Conservation (phyloP, 2,113 vertebrate genomes). For the Aphelocoma coerulescens region DNA sequence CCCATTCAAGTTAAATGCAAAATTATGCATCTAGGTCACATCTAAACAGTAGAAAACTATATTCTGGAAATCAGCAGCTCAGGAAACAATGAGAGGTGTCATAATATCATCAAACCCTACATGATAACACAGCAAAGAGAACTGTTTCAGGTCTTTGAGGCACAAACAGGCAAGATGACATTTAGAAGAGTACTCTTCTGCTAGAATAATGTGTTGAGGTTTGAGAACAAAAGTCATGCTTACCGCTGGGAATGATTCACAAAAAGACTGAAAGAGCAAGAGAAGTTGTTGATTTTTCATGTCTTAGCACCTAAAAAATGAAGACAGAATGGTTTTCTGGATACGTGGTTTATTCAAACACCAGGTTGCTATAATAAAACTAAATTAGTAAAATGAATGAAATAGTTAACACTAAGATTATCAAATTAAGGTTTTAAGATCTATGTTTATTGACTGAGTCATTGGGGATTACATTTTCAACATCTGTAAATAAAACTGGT, state of each 20-base stretch:
- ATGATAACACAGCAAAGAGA: constrained; percentile 4
- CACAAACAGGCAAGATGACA: background rate
- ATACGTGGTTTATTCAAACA: background rate
- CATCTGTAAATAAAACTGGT: background rate
- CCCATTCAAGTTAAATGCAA: constrained; percentile 55
- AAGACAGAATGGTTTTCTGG: background rate
- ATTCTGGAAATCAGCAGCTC: constrained; percentile 39
- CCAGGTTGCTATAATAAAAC: background rate
- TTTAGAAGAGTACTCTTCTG: background rate
- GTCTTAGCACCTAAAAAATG: background rate
- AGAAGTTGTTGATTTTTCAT: background rate
- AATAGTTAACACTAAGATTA: background rate
- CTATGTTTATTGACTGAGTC: background rate
- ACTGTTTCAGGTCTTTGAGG: constrained; percentile 10
- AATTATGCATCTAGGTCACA: constrained; percentile 60
- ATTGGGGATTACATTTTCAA: background rate
- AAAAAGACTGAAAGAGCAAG: background rate
- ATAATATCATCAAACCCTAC: background rate
- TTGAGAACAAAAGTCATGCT: background rate
- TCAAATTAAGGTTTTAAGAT: background rate
- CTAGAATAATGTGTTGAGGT: background rate
- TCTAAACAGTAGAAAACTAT: constrained; percentile 32
- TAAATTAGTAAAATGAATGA: background rate
- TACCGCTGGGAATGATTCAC: background rate
- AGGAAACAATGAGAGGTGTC: constrained; percentile 60